Conservation (phyloP, 2,888 invertebrate genomes). For the Antheraea yamamai region DNA sequence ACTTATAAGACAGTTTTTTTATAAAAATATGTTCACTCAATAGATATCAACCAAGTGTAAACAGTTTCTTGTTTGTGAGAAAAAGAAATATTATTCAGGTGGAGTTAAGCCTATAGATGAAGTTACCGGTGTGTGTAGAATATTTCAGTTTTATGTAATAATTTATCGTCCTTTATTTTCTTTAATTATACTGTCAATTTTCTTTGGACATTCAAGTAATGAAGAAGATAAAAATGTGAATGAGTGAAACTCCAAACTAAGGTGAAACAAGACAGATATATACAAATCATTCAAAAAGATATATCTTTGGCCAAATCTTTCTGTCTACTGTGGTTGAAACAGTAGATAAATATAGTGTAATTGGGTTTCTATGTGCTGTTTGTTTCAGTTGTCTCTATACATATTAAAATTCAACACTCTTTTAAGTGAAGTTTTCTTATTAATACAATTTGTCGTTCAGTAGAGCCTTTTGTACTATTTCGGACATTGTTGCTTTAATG, state of each 20-base stretch:
- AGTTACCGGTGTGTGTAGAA: not conserved
- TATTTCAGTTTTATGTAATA: not conserved
- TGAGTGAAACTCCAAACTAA: too few species aligned
- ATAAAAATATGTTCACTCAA: not conserved
- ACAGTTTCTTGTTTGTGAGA: not conserved
- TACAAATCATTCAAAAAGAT: too few species aligned
- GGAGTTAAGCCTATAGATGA: not conserved
- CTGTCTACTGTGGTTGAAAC: not conserved
- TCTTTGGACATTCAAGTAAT: too few species aligned
- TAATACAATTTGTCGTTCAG: conserved; percentile 85
- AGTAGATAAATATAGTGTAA: not conserved
- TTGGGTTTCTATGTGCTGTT: not conserved
- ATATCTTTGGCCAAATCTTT: not conserved
- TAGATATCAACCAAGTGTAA: not conserved
- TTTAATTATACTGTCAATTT: too few species aligned
- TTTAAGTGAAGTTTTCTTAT: not conserved
- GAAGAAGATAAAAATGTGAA: too few species aligned
- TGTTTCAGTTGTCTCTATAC: not conserved
- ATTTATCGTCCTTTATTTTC: not conserved
- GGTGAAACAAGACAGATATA: too few species aligned
- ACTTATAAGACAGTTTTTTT: too few species aligned
- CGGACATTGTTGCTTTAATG: conserved; percentile 81
- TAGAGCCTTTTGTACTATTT: conserved; percentile 84
- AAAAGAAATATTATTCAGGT: not conserved
- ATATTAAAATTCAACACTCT: not conserved